These are phyloP conservation scores for Drosophila orena DNA, from an alignment of 1,140 invertebrate species.

Conservation along the genomic window DNA sequence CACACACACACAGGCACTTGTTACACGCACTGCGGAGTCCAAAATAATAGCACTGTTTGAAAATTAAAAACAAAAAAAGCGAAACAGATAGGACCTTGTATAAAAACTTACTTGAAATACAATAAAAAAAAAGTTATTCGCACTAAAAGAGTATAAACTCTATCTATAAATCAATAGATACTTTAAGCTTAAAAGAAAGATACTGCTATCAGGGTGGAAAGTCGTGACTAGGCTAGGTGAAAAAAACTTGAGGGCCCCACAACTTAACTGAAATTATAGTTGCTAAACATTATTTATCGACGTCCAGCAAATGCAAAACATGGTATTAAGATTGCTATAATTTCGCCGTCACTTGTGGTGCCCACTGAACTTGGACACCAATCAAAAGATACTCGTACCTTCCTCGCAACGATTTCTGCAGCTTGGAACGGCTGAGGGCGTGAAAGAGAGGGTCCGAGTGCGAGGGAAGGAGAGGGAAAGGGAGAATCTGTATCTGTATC, in stretches of 20 bases:
- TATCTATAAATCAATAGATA: too few relatives aligned
- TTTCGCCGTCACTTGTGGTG: slow-evolving; percentile 10
- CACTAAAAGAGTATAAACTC: too few relatives aligned
- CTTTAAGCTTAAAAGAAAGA: too few relatives aligned
- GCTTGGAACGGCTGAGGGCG: slow-evolving; percentile 26
- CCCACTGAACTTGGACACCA: slow-evolving; percentile 46
- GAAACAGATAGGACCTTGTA: too few relatives aligned
- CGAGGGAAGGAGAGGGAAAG: not conserved
- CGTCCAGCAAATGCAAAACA: too few relatives aligned
- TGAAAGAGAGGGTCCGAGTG: not conserved
- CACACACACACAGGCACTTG: not conserved
- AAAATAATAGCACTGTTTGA: slow-evolving; percentile 7
- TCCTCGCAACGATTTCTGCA: slow-evolving; percentile 17
- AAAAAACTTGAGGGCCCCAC: too few relatives aligned
- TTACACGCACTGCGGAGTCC: slow-evolving; percentile 15
- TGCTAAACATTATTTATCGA: too few relatives aligned
- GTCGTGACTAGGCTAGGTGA: too few relatives aligned
- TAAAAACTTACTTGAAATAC: too few relatives aligned
- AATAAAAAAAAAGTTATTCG: too few relatives aligned
- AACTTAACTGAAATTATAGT: too few relatives aligned
- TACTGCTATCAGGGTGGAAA: too few relatives aligned
- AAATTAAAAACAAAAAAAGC: not conserved
- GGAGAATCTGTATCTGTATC: not conserved
- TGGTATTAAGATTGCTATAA: slow-evolving; percentile 9
- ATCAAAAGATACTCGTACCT: slow-evolving; percentile 8